Conservation (phyloP, 2,888 invertebrate genomes). For the Dinocampus coccinellae region DNA sequence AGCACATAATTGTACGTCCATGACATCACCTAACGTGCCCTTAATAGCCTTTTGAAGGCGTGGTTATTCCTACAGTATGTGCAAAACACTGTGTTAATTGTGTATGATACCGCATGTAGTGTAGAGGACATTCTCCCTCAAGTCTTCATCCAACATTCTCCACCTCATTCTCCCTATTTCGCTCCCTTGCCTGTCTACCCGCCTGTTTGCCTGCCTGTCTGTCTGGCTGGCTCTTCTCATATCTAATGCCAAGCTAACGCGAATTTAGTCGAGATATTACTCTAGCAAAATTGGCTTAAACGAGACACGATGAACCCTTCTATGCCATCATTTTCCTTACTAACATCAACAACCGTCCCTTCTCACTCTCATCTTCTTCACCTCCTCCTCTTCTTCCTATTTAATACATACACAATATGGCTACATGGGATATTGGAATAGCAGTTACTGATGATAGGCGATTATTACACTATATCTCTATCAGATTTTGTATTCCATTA, state of each 20-base stretch:
- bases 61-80: conserved; percentile 30
- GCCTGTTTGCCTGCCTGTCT: not conserved
- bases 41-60: conserved; percentile 34
- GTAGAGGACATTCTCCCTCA: not conserved
- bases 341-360: conserved; percentile 48
- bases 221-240: conserved; percentile 18
- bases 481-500: not conserved
- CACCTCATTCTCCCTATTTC: not conserved
- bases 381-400: no score
- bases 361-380: no score
- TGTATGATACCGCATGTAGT: not conserved
- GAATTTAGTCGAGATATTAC: conserved; percentile 40
- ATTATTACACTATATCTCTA: conserved; percentile 9
- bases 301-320: conserved; percentile 40
- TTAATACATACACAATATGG: no score
- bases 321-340: conserved; percentile 34
- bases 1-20: conserved; percentile 33
- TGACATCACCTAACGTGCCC: conserved; percentile 26
- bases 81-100: conserved; percentile 21
- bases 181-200: not conserved
- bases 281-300: conserved; percentile 39
- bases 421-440: no score
- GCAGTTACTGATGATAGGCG: no score
- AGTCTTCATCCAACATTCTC: not conserved
- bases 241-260: conserved; percentile 33